A percentile compares a stretch with the other conserved stretches of the same genome.
Conservation (phyloP, 2,113 vertebrate species). For the Sinocyclocheilus maitianheensis region DNA sequence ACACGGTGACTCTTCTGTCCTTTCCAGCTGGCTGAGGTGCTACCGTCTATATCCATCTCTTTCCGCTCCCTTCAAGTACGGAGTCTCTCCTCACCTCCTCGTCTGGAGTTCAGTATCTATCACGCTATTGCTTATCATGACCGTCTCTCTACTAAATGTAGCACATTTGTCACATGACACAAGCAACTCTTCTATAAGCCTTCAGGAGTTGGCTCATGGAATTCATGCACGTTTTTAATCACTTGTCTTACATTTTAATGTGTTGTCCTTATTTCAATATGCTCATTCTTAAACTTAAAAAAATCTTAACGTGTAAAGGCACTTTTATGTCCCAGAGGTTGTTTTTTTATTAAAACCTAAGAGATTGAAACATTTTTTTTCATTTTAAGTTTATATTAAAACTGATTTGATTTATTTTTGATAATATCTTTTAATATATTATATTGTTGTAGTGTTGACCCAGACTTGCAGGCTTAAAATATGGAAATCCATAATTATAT, state of each 20-base stretch:
- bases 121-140: neutral
- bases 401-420: too few relatives aligned
- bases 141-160: neutral
- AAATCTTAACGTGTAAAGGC: neutral
- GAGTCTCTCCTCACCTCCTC: neutral
- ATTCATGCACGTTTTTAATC: neutral
- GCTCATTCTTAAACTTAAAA: neutral
- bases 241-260: neutral
- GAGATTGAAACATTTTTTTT: too few relatives aligned
- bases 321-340: too few relatives aligned
- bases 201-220: neutral
- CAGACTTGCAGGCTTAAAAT: neutral
- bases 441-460: neutral
- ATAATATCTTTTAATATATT: neutral
- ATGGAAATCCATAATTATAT: neutral
- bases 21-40: neutral
- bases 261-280: too few relatives aligned
- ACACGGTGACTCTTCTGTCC: neutral
- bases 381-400: too few relatives aligned
- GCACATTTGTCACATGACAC: neutral
- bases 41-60: neutral
- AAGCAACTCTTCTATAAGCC: neutral
- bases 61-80: neutral
- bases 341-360: too few relatives aligned
- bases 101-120: neutral